Evolutionary conservation across 2,888 invertebrate species (phyloP).

Genomic region (Cryptus armator): DNA sequence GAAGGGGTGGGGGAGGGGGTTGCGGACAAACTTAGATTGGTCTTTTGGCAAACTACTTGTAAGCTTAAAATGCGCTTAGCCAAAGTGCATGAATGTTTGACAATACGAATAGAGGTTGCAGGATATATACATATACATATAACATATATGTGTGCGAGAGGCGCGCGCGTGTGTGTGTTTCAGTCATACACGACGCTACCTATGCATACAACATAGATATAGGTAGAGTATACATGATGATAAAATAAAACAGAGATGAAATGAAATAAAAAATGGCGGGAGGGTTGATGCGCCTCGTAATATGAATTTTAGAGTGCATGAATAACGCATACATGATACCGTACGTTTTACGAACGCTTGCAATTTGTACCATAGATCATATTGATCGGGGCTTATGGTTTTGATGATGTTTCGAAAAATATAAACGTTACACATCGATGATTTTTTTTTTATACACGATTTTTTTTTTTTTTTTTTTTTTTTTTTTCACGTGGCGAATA

Average conservation of each 20-base stretch:
- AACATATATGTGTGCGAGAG: conserved; percentile 35
- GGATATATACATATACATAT: conserved; percentile 71
- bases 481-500: conserved; percentile 2
- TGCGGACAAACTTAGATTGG: conserved; percentile 67
- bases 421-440: conserved; percentile 1
- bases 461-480: conserved; percentile 14
- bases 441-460: background rate
- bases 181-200: conserved; percentile 35
- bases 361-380: conserved; percentile 39
- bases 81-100: conserved; percentile 82
- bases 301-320: conserved; percentile 40
- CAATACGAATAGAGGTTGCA: conserved; percentile 82
- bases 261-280: conserved; percentile 10
- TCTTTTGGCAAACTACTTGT: conserved; percentile 69
- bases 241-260: conserved; percentile 17
- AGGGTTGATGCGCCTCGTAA: background rate
- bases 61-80: conserved; percentile 80
- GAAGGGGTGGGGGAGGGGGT: conserved; percentile 46
- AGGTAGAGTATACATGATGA: conserved; percentile 40
- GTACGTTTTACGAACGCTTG: conserved; percentile 15
- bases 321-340: conserved; percentile 16
- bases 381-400: conserved; percentile 7
- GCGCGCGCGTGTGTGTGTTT: conserved; percentile 1
- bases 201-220: conserved; percentile 29
- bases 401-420: conserved; percentile 26